Evolutionary conservation across 2,888 invertebrate species (phyloP), one percentile per base, ranked within the genome.

Genomic region (Neocrepidodera transversa): DNA sequence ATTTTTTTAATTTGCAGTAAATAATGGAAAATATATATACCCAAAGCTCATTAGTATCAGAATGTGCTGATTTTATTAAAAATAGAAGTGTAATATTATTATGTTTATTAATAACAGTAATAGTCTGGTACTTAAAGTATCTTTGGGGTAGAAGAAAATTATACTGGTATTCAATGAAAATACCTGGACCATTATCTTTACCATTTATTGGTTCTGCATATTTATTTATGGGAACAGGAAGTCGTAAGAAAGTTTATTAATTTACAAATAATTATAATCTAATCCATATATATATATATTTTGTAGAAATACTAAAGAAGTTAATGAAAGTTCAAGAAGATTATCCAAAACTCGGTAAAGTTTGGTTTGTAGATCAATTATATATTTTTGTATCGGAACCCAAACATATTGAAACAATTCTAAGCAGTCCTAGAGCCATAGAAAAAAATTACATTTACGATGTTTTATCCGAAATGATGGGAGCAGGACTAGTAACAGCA

Each of bases 321-420:
- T n/a, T n/a, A n/a, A n/a, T n/a, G n/a, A n/a, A n/a, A n/a, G n/a
- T n/a, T n/a, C 55, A 55, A 18, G n/a, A 48, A 7, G 17, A 20
- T 7, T 16, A 13, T 16, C 32, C 53, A 0, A 17, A 16, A 28
- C 8, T 50, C n/a, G 42, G 14, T 8, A 56, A 30, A 36, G 8
- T 59, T 1, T 59, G 59, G 59, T 4, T 43, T 1, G 50, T 28
- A 3, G 20, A 20, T 11, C 28, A 32, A 16, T 35, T 59, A 14
- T 6, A 30, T 10, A 23, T 38, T 28, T 6, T 53, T 3, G 17
- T 59, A 13, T 42, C 49, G 10, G 17, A 53, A 1, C 59, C 59
- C 1, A 35, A 54, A 23, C 49, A 59, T 45, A 49, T 59, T 18
- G 54, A 54, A 13, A 59, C n/a, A 11, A 30, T 59, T 2, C 8